Percentiles rank a stretch among this genome's conserved stretches.
Evolutionary conservation across 2,113 vertebrate species (phyloP).

Genomic region (Ia io): DNA sequence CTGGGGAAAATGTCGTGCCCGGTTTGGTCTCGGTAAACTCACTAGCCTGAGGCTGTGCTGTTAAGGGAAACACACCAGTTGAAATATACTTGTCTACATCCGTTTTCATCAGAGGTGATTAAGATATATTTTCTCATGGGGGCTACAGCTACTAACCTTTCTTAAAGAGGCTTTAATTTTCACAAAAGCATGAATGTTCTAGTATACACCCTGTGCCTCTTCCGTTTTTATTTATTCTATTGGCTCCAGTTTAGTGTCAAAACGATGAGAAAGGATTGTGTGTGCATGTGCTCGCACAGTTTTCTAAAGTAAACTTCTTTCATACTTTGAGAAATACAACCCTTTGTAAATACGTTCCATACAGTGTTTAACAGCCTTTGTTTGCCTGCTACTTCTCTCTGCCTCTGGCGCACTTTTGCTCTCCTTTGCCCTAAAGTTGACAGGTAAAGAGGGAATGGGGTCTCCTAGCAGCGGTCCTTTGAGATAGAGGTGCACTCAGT

Average conservation of each 20-base stretch:
- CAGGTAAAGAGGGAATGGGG: conserved; percentile 75
- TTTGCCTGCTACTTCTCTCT: background rate
- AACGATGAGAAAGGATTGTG: conserved; percentile 71
- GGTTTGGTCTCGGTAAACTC: background rate
- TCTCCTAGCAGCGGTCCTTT: conserved; percentile 79
- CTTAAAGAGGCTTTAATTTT: conserved; percentile 59
- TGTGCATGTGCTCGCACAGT: conserved; percentile 25
- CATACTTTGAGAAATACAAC: conserved; percentile 70
- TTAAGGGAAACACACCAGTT: conserved; percentile 29
- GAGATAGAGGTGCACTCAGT: conserved; percentile 81
- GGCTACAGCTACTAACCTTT: conserved; percentile 51
- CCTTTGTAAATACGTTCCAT: conserved; percentile 52
- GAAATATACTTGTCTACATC: conserved; percentile 46
- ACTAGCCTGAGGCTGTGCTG: conserved; percentile 45
- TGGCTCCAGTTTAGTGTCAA: conserved; percentile 62
- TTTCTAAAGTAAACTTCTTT: conserved; percentile 65
- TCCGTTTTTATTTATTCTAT: conserved; percentile 41
- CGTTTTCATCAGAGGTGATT: conserved; percentile 36
- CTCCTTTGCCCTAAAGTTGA: conserved; percentile 73
- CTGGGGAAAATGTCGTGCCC: conserved; percentile 44
- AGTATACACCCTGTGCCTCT: conserved; percentile 35
- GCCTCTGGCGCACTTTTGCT: conserved; percentile 23
- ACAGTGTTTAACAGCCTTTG: conserved; percentile 52
- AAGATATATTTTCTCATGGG: conserved; percentile 59
- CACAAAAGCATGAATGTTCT: conserved; percentile 38